Evolutionary conservation across 2,797 vertebrate species (phyloP).

Genomic region (Dicrostonyx torquatus): DNA sequence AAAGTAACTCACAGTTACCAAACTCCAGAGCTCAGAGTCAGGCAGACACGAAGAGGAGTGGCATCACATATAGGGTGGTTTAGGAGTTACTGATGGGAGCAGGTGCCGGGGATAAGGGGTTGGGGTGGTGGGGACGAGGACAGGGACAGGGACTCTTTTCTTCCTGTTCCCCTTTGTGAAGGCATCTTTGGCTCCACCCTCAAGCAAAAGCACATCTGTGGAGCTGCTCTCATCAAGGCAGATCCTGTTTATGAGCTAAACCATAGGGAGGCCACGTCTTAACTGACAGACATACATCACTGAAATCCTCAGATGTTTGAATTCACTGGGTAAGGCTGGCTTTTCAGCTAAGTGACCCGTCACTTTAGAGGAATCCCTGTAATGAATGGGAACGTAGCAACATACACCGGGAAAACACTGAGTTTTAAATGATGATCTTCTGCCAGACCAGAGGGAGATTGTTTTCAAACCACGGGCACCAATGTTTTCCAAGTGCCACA

Average conservation of each 20-base stretch:
- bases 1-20: constrained; percentile 65
- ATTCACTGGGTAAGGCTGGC: constrained; percentile 64
- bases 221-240: constrained; percentile 69
- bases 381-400: constrained; percentile 58
- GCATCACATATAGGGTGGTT: not conserved
- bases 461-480: constrained; percentile 30
- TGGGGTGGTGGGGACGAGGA: not conserved
- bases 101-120: not conserved
- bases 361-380: constrained; percentile 74
- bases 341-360: constrained; percentile 70
- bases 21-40: constrained; percentile 54
- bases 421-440: constrained; percentile 53
- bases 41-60: constrained; percentile 53
- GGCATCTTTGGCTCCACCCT: constrained; percentile 63
- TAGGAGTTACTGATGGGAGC: not conserved
- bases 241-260: constrained; percentile 58
- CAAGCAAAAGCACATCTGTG: constrained; percentile 67
- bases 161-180: constrained; percentile 27
- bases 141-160: not conserved
- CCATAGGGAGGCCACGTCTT: constrained; percentile 72
- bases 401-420: constrained; percentile 61
- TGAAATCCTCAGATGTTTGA: constrained; percentile 80
- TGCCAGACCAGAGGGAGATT: constrained; percentile 39
- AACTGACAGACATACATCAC: constrained; percentile 75
- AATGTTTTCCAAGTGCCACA: not conserved